These are phyloP conservation scores for Vanessa atalanta DNA, from an alignment of 1,140 invertebrate species.

Conservation along the genomic window DNA sequence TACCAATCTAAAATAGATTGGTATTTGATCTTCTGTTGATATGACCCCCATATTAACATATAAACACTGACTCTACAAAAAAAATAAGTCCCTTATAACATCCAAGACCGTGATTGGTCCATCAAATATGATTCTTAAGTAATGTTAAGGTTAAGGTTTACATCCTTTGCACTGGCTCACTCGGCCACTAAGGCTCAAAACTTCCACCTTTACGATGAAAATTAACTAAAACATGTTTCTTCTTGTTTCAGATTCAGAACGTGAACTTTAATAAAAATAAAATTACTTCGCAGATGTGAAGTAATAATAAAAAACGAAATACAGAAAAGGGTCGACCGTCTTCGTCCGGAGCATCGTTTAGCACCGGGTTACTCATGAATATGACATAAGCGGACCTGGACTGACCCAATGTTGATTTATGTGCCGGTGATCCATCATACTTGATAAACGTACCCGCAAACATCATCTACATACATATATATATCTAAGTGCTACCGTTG, in stretches of 20 bases:
- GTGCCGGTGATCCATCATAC: constrained; percentile 61
- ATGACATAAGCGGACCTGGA: constrained; percentile 66
- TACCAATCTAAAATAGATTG: too few relatives aligned
- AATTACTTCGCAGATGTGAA: constrained; percentile 36
- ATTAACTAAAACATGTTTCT: constrained; percentile 23
- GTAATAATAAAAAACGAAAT: constrained; percentile 56
- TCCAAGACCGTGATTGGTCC: too few relatives aligned
- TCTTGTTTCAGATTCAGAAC: constrained; percentile 62
- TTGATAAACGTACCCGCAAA: constrained; percentile 48
- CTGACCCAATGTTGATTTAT: constrained; percentile 70
- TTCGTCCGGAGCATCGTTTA: constrained; percentile 51
- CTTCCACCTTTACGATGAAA: too few relatives aligned
- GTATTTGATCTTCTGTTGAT: too few relatives aligned
- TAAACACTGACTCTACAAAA: too few relatives aligned
- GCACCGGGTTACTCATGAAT: constrained; percentile 65
- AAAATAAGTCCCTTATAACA: too few relatives aligned
- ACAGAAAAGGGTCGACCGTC: constrained; percentile 51
- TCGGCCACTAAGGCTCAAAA: too few relatives aligned
- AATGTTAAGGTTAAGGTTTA: too few relatives aligned
- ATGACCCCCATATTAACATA: too few relatives aligned
- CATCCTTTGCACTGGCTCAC: too few relatives aligned
- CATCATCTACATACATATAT: neutral
- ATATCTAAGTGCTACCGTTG: neutral
- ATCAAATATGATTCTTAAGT: too few relatives aligned
- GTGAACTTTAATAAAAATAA: constrained; percentile 47